phyloP scores from a whole-genome alignment of 2,888 invertebrate genomes.

The Noctuana brunneofusca region DNA sequence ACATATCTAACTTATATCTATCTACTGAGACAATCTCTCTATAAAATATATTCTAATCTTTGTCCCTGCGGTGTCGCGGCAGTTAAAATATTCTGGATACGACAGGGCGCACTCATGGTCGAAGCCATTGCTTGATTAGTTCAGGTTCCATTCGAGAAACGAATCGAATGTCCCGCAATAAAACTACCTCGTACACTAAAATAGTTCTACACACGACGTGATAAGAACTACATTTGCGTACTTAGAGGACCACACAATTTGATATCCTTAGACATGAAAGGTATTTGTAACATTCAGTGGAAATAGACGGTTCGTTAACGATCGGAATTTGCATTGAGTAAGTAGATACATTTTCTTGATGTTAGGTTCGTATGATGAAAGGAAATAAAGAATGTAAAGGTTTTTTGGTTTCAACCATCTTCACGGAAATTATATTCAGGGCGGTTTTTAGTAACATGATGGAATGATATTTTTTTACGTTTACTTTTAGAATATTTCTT shows the following conservation, averaged over 20 bases:
- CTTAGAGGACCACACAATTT: constrained; percentile 25
- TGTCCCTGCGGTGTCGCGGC: constrained; percentile 18
- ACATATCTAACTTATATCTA: too few species aligned
- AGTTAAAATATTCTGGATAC: constrained; percentile 43
- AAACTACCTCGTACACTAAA: constrained; percentile 28
- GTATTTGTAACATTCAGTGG: constrained; percentile 51
- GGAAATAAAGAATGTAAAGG: constrained; percentile 24
- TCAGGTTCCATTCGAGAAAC: constrained; percentile 50
- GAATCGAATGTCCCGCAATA: constrained; percentile 40
- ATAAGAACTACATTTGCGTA: constrained; percentile 33
- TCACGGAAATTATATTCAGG: background rate
- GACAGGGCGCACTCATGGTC: constrained; percentile 40
- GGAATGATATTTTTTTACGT: background rate
- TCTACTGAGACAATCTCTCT: constrained; percentile 11
- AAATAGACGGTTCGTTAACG: constrained; percentile 51
- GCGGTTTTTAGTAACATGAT: background rate
- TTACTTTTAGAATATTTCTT: too few species aligned
- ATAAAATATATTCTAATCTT: constrained; percentile 30
- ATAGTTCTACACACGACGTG: constrained; percentile 17
- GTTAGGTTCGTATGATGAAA: constrained; percentile 29
- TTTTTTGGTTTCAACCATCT: constrained; percentile 12
- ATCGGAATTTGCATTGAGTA: constrained; percentile 35
- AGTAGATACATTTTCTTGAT: constrained; percentile 32
- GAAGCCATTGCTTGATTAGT: constrained; percentile 52
- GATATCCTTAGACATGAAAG: constrained; percentile 44